These are phyloP conservation scores for Engraulis encrasicolus DNA, from an alignment of 2,113 vertebrate genomes.

Conservation along the genomic window DNA sequence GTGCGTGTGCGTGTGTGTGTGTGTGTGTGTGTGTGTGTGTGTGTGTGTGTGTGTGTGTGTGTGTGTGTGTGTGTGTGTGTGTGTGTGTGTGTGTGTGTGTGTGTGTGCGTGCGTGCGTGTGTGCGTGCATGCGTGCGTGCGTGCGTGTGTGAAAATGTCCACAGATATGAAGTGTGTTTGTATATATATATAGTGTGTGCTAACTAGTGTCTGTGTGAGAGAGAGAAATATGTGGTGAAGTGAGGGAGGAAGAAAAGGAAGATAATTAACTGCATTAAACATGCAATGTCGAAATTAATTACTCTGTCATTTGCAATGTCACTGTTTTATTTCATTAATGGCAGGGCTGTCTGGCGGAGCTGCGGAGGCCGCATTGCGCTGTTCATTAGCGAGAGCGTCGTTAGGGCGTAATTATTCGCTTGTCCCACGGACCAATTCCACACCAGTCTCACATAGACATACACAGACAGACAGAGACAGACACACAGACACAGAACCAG, in stretches of 20 bases:
- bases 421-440: background rate
- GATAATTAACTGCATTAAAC: slow-evolving; percentile 22
- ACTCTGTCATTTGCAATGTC: slow-evolving; percentile 21
- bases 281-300: slow-evolving; percentile 19
- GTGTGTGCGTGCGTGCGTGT: background rate
- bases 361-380: background rate
- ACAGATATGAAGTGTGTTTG: too few species aligned
- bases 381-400: background rate
- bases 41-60: background rate
- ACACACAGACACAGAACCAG: too few species aligned
- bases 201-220: too few species aligned
- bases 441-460: background rate
- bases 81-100: background rate
- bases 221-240: background rate
- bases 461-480: too few species aligned
- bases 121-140: too few species aligned
- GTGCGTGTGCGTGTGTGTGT: background rate
- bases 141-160: too few species aligned
- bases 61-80: background rate
- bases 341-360: background rate
- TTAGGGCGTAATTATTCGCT: background rate
- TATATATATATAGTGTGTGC: too few species aligned
- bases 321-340: slow-evolving; percentile 21
- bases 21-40: background rate
- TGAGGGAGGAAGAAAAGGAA: background rate